These are phyloP conservation scores for Agonum fuliginosum DNA, from an alignment of 2,888 invertebrate genomes.

Conservation along the genomic window DNA sequence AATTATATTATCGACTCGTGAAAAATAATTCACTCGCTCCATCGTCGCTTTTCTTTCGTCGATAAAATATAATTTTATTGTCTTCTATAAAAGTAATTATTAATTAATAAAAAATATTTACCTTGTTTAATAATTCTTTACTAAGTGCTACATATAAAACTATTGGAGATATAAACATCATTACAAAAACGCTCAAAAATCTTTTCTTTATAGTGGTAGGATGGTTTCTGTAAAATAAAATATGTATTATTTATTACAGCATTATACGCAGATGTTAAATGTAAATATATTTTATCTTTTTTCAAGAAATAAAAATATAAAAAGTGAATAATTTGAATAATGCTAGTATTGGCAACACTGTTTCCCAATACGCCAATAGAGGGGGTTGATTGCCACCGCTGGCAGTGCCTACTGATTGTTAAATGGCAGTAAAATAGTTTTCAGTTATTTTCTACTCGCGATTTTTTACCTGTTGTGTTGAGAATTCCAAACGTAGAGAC, in stretches of 20 bases:
- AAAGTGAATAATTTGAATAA: too few species aligned
- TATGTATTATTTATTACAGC: neutral
- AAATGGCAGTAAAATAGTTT: conserved; percentile 53
- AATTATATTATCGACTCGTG: too few species aligned
- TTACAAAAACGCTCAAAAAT: conserved; percentile 89
- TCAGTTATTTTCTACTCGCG: conserved; percentile 47
- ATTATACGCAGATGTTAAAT: too few species aligned
- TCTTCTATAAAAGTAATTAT: conserved; percentile 12
- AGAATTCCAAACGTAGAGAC: conserved; percentile 91
- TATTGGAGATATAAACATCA: conserved; percentile 87
- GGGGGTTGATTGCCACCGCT: conserved; percentile 55
- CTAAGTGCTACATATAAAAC: conserved; percentile 84
- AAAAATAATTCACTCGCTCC: too few species aligned
- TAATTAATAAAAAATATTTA: conserved; percentile 66
- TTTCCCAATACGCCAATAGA: neutral
- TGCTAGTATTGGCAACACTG: conserved; percentile 46
- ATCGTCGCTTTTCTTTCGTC: too few species aligned
- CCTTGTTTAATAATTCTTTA: conserved; percentile 77
- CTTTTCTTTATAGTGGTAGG: conserved; percentile 90
- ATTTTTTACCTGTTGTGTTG: conserved; percentile 81
- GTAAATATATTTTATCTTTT: too few species aligned
- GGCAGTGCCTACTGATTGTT: conserved; percentile 59
- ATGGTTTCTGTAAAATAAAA: conserved; percentile 82
- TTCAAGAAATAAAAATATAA: too few species aligned
- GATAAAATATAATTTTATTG: too few species aligned